Conservation (phyloP, 2,113 vertebrate genomes). For the Stigmatopora argus region DNA sequence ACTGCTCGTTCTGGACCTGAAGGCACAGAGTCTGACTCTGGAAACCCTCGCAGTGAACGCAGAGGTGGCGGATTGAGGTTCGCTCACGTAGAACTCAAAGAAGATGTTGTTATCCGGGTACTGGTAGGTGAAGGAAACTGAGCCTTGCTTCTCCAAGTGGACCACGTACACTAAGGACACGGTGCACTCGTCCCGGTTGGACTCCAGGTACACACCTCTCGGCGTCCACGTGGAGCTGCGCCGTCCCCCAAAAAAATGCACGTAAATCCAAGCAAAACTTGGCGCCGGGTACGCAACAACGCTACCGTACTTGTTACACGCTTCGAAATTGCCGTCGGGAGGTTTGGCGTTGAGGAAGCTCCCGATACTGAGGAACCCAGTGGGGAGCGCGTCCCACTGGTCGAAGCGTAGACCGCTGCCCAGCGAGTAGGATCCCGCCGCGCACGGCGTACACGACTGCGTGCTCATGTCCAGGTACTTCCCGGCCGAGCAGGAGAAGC, state of each 20-base stretch:
- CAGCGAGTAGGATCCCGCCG: constrained; percentile 85
- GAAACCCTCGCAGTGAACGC: too few relatives aligned
- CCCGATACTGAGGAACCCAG: constrained; percentile 86
- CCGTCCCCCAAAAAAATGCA: background rate
- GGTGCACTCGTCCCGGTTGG: constrained; percentile 91
- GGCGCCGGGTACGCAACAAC: background rate
- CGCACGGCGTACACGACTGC: constrained; percentile 91
- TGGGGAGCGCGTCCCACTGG: constrained; percentile 89
- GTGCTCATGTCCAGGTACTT: constrained; percentile 91
- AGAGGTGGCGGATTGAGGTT: background rate
- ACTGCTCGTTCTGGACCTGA: constrained; percentile 97
- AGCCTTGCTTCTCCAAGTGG: constrained; percentile 89
- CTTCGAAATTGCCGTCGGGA: constrained; percentile 70
- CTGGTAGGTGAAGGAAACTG: constrained; percentile 91
- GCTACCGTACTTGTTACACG: constrained; percentile 78
- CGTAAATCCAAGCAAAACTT: background rate
- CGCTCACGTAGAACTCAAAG: constrained; percentile 97
- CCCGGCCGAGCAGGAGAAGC: constrained; percentile 89
- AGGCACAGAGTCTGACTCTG: background rate
- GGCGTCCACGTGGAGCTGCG: constrained; percentile 83
- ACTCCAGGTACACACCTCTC: constrained; percentile 91
- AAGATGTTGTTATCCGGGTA: constrained; percentile 97
- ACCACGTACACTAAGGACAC: constrained; percentile 92
- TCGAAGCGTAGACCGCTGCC: constrained; percentile 94
- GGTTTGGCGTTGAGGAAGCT: constrained; percentile 83